These are phyloP conservation scores for Leptopilina drosophilae DNA, from an alignment of 2,888 invertebrate genomes.

Conservation along the genomic window DNA sequence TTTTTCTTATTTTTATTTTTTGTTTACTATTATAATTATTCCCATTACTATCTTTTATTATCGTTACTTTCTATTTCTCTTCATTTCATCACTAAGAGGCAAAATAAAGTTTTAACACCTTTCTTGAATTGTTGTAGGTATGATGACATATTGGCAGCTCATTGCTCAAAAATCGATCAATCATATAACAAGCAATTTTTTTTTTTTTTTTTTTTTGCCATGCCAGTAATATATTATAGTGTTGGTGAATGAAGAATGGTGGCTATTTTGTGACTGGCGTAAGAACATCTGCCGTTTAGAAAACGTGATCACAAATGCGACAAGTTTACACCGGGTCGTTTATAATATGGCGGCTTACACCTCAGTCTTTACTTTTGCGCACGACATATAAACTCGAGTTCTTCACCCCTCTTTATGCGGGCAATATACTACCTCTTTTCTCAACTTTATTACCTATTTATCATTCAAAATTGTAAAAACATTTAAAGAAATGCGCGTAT, in stretches of 20 bases:
- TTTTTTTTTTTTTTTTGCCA: conserved; percentile 53
- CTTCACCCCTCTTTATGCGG: neutral
- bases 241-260: conserved; percentile 47
- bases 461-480: conserved; percentile 9
- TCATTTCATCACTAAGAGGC: too few species aligned
- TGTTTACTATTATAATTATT: too few species aligned
- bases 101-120: too few species aligned
- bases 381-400: neutral
- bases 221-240: too few species aligned
- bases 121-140: neutral
- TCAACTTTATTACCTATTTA: conserved; percentile 2
- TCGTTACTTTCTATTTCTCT: too few species aligned
- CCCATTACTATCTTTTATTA: too few species aligned
- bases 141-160: conserved; percentile 22
- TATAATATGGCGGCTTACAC: conserved; percentile 17
- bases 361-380: neutral
- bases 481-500: neutral
- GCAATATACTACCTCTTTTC: neutral
- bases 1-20: too few species aligned
- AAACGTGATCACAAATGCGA: conserved; percentile 29
- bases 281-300: conserved; percentile 59
- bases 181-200: conserved; percentile 46
- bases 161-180: conserved; percentile 60
- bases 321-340: conserved; percentile 8
- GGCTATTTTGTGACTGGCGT: conserved; percentile 62